Evolutionary conservation across 1,140 invertebrate genomes (phyloP).

Genomic region (Scaptomyza hsui): DNA sequence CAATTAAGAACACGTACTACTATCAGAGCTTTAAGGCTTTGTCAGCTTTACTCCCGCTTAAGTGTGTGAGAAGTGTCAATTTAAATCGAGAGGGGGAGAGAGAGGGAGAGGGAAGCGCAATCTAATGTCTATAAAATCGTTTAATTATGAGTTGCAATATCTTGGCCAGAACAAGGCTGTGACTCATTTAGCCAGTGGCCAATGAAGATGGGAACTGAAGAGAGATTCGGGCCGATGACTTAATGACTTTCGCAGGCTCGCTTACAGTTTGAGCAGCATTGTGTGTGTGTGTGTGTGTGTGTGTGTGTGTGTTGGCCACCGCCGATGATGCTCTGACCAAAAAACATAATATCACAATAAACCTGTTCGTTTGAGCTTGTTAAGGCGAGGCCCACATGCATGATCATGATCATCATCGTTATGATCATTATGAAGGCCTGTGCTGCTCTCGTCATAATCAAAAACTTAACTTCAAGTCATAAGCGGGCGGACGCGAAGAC

Average conservation of each 20-base stretch:
- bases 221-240: background rate
- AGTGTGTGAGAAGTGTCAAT: conserved; percentile 30
- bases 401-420: conserved; percentile 21
- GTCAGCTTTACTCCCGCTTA: background rate
- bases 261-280: conserved; percentile 38
- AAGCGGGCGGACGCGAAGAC: conserved; percentile 64
- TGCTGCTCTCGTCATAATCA: conserved; percentile 48
- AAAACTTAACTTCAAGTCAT: conserved; percentile 60
- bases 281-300: background rate
- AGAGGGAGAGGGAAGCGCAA: background rate
- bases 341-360: conserved; percentile 66
- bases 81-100: background rate
- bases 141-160: conserved; percentile 33
- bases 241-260: conserved; percentile 21
- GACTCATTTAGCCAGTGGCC: conserved; percentile 6
- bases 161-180: conserved; percentile 1
- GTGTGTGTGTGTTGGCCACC: conserved; percentile 4
- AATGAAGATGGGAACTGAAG: background rate
- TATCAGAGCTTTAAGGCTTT: background rate
- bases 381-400: conserved; percentile 64
- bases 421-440: conserved; percentile 13
- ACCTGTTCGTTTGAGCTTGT: conserved; percentile 77
- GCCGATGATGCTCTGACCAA: conserved; percentile 16
- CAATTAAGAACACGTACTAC: background rate
- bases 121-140: conserved; percentile 14